Evolutionary conservation across 2,113 vertebrate species (phyloP).

Genomic region (Microtus oregoni): DNA sequence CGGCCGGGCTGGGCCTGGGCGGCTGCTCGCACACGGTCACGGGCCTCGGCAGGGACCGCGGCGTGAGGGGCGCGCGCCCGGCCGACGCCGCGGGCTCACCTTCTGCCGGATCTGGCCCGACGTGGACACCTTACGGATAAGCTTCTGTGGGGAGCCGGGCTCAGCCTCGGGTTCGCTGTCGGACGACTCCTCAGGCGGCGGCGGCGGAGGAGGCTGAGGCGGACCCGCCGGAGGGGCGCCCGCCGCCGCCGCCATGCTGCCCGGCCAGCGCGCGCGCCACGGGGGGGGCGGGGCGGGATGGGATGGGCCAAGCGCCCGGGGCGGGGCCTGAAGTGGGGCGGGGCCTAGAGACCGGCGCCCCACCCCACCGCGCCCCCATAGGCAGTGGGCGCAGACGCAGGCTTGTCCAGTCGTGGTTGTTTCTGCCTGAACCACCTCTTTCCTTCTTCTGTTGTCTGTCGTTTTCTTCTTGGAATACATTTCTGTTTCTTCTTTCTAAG

Average conservation of each 20-base stretch:
- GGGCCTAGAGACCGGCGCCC: not conserved
- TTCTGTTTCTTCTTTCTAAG: not conserved
- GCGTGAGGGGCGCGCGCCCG: constrained; percentile 75
- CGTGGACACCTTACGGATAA: constrained; percentile 97
- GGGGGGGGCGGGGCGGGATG: constrained; percentile 76
- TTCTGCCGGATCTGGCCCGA: constrained; percentile 97
- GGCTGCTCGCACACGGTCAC: constrained; percentile 65
- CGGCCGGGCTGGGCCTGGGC: constrained; percentile 61
- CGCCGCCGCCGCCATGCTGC: constrained; percentile 79
- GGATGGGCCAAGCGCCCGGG: not conserved
- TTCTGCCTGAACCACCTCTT: not conserved
- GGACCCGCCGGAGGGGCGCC: constrained; percentile 71
- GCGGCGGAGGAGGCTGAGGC: constrained; percentile 86
- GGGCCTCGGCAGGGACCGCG: constrained; percentile 77
- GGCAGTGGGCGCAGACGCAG: constrained; percentile 36
- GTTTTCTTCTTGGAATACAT: not conserved
- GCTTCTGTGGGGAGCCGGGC: constrained; percentile 95
- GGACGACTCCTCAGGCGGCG: constrained; percentile 93
- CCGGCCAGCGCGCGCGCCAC: constrained; percentile 81
- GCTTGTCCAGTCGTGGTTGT: not conserved
- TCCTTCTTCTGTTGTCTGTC: not conserved
- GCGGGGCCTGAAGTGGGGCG: not conserved
- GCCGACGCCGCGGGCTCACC: constrained; percentile 87
- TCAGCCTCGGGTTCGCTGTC: constrained; percentile 97
- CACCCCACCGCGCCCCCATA: not conserved